Conservation (phyloP, 2,888 invertebrate species). For the Leucophora obtusa region DNA sequence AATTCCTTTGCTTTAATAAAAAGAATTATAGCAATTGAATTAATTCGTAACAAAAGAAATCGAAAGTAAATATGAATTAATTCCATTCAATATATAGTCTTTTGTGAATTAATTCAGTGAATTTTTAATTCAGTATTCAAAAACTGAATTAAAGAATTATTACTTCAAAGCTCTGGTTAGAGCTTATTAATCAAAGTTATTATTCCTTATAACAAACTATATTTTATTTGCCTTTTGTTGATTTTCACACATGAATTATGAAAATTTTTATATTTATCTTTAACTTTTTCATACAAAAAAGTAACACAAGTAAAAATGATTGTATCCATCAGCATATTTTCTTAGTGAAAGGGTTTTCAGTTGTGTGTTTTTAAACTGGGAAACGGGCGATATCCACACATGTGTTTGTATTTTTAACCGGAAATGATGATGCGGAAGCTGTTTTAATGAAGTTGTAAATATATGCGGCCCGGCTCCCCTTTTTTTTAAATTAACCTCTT, state of each 20-base stretch:
- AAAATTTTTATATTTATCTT: conserved; percentile 31
- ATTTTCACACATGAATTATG: conserved; percentile 65
- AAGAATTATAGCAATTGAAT: no score
- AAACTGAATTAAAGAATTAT: no score
- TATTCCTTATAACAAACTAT: conserved; percentile 64
- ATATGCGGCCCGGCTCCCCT: conserved; percentile 57
- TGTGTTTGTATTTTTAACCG: conserved; percentile 54
- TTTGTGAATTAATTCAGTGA: no score
- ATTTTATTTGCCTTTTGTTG: conserved; percentile 54
- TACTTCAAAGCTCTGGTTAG: no score
- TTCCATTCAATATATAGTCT: no score
- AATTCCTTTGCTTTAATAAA: no score
- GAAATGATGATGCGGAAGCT: conserved; percentile 76
- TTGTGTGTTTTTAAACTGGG: background rate
- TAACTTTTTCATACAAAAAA: background rate
- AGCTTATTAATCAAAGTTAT: conserved; percentile 68
- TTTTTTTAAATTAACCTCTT: background rate
- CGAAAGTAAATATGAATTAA: no score
- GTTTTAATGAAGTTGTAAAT: conserved; percentile 75
- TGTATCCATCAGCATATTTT: background rate
- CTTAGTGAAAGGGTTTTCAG: background rate
- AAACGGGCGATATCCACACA: background rate
- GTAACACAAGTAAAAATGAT: conserved; percentile 19
- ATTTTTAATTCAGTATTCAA: no score
- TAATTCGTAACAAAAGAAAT: no score